Evolutionary conservation across 2,113 vertebrate species (phyloP), one percentile per base, ranked within the genome.

Genomic region (Conger conger): DNA sequence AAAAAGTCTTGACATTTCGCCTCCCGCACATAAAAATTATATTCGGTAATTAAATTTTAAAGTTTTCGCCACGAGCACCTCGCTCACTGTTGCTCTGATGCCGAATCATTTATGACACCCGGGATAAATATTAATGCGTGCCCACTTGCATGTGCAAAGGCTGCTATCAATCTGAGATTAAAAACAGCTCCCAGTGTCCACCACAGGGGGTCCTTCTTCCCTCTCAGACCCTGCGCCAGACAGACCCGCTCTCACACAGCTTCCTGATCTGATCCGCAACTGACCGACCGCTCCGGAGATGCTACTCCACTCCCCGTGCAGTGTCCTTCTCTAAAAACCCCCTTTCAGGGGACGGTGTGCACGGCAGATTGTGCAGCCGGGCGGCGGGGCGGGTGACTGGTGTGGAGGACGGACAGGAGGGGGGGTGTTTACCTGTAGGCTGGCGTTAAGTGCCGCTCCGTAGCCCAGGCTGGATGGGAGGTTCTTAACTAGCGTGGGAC

Each of bases 91-190:
- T 95, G 96, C 95, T 94, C 94, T 93, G 96, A 96, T 97, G 96
- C 96, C 97, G 98, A 99, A 99, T 98, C 97, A 98, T 97, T 98
- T 96, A 97, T 97, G 97, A 99, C 97, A 97, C 96, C 94, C 95
- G 94, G 94, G 96, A 98, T 99, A 97, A 99, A 99, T 99, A 98
- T 99, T 99, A 97, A 99, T 98, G 97, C 96, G 94, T 91, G 95
- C 95, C 95, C 96, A 96, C 96, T 96, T 95, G 95, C 96, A 96
- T 97, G 98, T 96, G 95, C 95, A 96, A 95, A 96, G 91, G 95
- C 96, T 94, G 95, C 97, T 95, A 97, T 97, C 97, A 97, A 97
- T 97, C 96, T 96, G 92, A 91, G 92, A 93, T 93, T 94, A 38
- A 42, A 60, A 37, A 63, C 85, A 76, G 95, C 93, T 97, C 96